Conservation (phyloP, 2,888 invertebrate species). For the Malachius bipustulatus region DNA sequence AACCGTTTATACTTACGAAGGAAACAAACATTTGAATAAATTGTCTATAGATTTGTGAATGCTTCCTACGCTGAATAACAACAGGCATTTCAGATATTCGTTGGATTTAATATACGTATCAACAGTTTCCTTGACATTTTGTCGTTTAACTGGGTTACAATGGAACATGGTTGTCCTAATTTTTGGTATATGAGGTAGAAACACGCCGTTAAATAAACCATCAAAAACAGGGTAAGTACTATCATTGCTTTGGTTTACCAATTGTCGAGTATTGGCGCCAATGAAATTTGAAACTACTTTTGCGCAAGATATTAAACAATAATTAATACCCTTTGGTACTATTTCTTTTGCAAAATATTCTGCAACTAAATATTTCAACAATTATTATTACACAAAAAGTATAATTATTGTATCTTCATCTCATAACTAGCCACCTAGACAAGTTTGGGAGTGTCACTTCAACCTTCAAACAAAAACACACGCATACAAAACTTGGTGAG, state of each 20-base stretch:
- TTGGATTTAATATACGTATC: conserved; percentile 19
- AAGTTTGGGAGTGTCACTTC: no score
- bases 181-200: conserved; percentile 28
- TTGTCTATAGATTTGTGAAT: conserved; percentile 6
- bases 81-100: conserved; percentile 24
- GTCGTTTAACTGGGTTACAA: conserved; percentile 20
- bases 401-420: no score
- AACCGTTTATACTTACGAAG: conserved; percentile 13
- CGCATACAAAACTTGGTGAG: no score
- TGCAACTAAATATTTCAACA: conserved; percentile 25
- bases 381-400: no score
- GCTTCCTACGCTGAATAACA: conserved; percentile 19
- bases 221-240: conserved; percentile 10
- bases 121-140: conserved; percentile 15
- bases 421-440: no score
- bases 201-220: conserved; percentile 24
- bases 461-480: no score
- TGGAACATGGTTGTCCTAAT: conserved; percentile 25
- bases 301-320: conserved; percentile 26
- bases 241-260: no score
- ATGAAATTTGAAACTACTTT: conserved; percentile 24
- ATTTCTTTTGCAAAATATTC: conserved; percentile 27
- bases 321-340: conserved; percentile 22
- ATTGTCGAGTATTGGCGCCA: background rate
- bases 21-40: conserved; percentile 10